Evolutionary conservation across 2,113 vertebrate genomes (phyloP).

Genomic region (Myotis lucifugus): DNA sequence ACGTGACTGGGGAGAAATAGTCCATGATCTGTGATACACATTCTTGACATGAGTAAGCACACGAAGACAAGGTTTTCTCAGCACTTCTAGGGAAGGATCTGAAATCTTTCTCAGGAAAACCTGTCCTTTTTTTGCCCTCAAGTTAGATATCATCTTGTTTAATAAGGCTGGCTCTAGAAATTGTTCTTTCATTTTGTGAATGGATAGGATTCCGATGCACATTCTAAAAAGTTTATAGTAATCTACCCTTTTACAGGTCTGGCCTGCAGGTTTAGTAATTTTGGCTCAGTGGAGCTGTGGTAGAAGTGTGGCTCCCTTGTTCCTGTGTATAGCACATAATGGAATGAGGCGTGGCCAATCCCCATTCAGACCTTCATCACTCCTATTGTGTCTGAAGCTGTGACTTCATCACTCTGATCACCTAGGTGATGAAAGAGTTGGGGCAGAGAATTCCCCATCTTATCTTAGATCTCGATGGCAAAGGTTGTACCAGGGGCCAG

Average conservation of each 20-base stretch:
- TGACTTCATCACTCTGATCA: conserved; percentile 61
- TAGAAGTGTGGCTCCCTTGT: background rate
- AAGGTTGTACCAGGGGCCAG: background rate
- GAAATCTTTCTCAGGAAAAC: background rate
- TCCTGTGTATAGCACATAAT: background rate
- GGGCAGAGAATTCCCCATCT: conserved; percentile 1
- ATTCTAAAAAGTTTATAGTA: background rate
- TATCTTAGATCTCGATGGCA: background rate
- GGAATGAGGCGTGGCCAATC: conserved; percentile 8
- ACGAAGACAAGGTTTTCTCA: background rate
- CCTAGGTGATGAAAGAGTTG: background rate
- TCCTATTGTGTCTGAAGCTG: conserved; percentile 40
- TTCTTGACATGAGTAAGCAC: background rate
- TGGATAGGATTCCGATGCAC: background rate
- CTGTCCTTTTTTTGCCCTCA: background rate
- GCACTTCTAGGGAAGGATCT: background rate
- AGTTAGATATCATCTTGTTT: background rate
- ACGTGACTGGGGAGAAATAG: background rate
- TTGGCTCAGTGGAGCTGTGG: background rate
- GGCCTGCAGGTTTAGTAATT: background rate
- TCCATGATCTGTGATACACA: background rate
- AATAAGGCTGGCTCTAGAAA: background rate
- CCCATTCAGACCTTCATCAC: background rate
- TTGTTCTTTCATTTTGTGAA: background rate
- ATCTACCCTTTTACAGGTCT: background rate